Percentiles rank a stretch among this genome's conserved stretches.
These are phyloP conservation scores for Zaprionus obscuricornis DNA, from an alignment of 2,888 invertebrate genomes.

Conservation along the genomic window DNA sequence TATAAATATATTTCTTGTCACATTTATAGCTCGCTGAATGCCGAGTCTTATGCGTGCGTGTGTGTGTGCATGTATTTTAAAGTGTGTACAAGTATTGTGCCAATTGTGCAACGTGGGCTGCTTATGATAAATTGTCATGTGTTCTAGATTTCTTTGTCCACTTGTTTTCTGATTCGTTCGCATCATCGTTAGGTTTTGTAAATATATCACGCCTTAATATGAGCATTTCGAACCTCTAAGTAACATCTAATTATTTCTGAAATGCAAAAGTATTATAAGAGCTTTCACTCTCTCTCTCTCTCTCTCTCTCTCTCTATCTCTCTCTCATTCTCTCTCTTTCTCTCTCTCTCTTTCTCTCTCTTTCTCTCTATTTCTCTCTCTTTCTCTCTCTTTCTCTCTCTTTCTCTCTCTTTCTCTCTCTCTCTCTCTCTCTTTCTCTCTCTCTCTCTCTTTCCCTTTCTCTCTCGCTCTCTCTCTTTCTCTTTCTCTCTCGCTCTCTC, in stretches of 20 bases:
- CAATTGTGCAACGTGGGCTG: constrained; percentile 36
- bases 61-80: background rate
- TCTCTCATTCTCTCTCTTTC: too few relatives aligned
- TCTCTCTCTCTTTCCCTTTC: background rate
- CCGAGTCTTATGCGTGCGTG: too few relatives aligned
- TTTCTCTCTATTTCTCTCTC: background rate
- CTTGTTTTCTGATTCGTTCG: constrained; percentile 9
- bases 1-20: constrained; percentile 13
- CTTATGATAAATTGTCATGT: constrained; percentile 46
- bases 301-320: too few relatives aligned
- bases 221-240: too few relatives aligned
- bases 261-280: too few relatives aligned
- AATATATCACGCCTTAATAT: too few relatives aligned
- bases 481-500: background rate
- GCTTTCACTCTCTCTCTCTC: too few relatives aligned
- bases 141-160: constrained; percentile 15
- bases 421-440: background rate
- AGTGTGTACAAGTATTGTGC: constrained; percentile 25
- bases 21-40: constrained; percentile 16
- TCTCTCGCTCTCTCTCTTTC: constrained; percentile 15
- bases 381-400: background rate
- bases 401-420: background rate
- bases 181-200: too few relatives aligned
- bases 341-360: background rate
- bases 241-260: too few relatives aligned